Evolutionary conservation across 1,140 invertebrate species (phyloP), one percentile per base, ranked within the genome.

Genomic region (Chironomus striatipennis): DNA sequence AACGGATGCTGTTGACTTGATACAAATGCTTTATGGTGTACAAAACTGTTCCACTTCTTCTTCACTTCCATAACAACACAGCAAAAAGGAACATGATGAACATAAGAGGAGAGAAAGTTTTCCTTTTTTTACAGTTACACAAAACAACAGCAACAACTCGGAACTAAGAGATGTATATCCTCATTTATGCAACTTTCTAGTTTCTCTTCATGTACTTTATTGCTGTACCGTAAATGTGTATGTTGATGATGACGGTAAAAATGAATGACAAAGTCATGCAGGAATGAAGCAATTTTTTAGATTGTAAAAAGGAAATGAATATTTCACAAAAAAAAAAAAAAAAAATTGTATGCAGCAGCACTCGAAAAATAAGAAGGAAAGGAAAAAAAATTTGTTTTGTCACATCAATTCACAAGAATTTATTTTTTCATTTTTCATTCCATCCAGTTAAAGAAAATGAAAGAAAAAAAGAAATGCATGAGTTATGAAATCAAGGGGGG

Each of bases 221-320:
- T 47, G 8, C 43, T 57, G 47, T 57, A 57, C 12, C 12, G n/a
- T n/a, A 57, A 12, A 57, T n/a, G 15, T 8, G 2, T 57, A 57
- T 57, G 47, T 57, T 57, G 47, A 57, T 57, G 47, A 57, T 57
- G 47, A n/a, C 47, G 12, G 47, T 57, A 57, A 57, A 34, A 57
- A 57, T 57, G 47, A 57, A 57, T 57, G 47, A 57, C 47, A 57
- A 57, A 57, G 47, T 57, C 47, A 57, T 57, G 47, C 47, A 57
- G 47, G 47, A 57, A 57, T 57, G 47, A 57, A 57, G 47, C 47
- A 57, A 57, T 57, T 57, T 57, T 57, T 57, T 57, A n/a, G 12
- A 34, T 34, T 34, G n/a, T 57, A n/a, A 57, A 57, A n/a, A 12
- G 47, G 47, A 57, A 57, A 57, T 57, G 47, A 57, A 57, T 57